A percentile compares a stretch with the other conserved stretches of the same genome.
phyloP scores from a whole-genome alignment of 2,113 vertebrate genomes.

The Paratilapia polleni region DNA sequence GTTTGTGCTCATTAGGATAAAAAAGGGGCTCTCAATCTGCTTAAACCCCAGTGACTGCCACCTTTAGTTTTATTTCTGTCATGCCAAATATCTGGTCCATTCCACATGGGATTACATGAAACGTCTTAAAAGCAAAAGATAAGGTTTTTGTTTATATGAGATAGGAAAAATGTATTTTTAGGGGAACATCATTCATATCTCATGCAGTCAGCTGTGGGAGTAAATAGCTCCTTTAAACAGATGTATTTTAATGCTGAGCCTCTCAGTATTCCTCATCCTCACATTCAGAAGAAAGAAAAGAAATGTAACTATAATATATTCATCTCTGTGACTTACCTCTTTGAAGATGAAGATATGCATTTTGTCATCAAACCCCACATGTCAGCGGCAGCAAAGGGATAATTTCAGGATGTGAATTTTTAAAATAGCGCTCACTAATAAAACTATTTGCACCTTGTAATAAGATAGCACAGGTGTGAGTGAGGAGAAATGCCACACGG shows the following conservation, averaged over 20 bases:
- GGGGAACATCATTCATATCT: not conserved
- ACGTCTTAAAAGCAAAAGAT: not conserved
- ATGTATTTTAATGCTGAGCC: constrained; percentile 1
- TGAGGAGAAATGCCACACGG: not conserved
- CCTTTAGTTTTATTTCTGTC: not conserved
- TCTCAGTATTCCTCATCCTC: not conserved
- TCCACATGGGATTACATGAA: not conserved
- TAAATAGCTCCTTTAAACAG: constrained; percentile 27
- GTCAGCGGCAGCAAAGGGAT: not conserved
- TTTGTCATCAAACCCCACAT: constrained; percentile 19
- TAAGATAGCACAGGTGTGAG: constrained; percentile 7
- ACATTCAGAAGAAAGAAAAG: not conserved
- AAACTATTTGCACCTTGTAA: constrained; percentile 47
- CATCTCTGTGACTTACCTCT: constrained; percentile 2
- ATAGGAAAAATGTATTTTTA: not conserved
- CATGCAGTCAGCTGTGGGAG: not conserved
- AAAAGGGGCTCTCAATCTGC: not conserved
- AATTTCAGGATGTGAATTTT: constrained; percentile 6
- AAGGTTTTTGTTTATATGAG: not conserved
- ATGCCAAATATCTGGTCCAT: not conserved
- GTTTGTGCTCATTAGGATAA: not conserved
- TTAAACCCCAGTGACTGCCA: too few species aligned
- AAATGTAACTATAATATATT: not conserved
- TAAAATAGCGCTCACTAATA: constrained; percentile 18
- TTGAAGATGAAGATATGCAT: constrained; percentile 10